These are phyloP conservation scores for Orchestes rusci DNA, from an alignment of 2,888 invertebrate genomes.

Conservation along the genomic window DNA sequence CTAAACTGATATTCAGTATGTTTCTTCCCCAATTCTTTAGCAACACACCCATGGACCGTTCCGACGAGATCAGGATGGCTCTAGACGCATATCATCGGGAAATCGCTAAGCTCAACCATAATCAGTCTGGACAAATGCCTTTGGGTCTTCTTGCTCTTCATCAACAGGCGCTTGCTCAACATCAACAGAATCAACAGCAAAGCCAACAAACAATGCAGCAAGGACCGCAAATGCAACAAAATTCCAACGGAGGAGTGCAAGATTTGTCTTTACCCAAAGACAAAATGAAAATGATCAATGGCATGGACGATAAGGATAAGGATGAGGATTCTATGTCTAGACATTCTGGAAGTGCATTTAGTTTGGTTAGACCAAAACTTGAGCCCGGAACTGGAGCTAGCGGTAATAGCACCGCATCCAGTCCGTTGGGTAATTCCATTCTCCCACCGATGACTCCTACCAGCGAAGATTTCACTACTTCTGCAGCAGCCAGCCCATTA, in stretches of 20 bases:
- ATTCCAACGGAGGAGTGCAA: slow-evolving; percentile 63
- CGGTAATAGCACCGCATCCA: slow-evolving; percentile 71
- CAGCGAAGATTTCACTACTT: slow-evolving; percentile 60
- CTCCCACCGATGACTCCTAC: slow-evolving; percentile 75
- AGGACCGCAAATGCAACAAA: slow-evolving; percentile 2
- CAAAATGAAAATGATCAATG: slow-evolving; percentile 58
- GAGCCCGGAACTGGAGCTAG: slow-evolving; percentile 67
- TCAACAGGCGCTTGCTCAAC: slow-evolving; percentile 56
- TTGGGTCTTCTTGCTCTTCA: slow-evolving; percentile 67
- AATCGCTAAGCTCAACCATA: slow-evolving; percentile 76
- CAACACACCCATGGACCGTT: slow-evolving; percentile 53
- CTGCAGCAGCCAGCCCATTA: slow-evolving; percentile 84
- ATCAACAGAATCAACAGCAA: slow-evolving; percentile 50
- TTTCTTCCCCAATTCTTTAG: slow-evolving; percentile 81
- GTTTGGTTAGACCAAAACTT: slow-evolving; percentile 77
- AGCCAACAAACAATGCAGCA: slow-evolving; percentile 43
- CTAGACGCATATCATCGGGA: slow-evolving; percentile 90
- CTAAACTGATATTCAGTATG: slow-evolving; percentile 59
- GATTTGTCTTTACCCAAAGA: slow-evolving; percentile 82
- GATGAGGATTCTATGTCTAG: slow-evolving; percentile 55
- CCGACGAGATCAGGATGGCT: slow-evolving; percentile 86
- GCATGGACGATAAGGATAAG: slow-evolving; percentile 52
- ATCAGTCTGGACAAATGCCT: slow-evolving; percentile 50
- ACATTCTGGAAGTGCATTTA: slow-evolving; percentile 79
- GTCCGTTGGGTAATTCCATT: slow-evolving; percentile 78